Evolutionary conservation across 2,797 vertebrate genomes (phyloP).

Genomic region (Triplophysa yarkandensis): DNA sequence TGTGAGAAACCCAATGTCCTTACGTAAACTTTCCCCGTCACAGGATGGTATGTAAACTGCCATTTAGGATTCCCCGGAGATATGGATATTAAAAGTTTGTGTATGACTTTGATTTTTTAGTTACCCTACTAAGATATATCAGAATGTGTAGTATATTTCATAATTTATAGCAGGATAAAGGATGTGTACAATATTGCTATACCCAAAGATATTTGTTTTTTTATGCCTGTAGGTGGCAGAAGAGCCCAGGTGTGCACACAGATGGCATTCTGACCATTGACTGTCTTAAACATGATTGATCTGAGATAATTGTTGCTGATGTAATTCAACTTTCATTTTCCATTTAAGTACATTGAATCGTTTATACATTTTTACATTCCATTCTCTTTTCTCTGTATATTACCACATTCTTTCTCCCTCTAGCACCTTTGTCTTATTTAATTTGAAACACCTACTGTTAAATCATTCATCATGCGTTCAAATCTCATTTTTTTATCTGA

Average conservation of each 20-base stretch:
- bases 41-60: background rate
- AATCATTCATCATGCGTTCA: slow-evolving; percentile 11
- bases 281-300: slow-evolving; percentile 11
- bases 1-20: slow-evolving; percentile 27
- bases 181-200: too few relatives aligned
- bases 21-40: slow-evolving; percentile 20
- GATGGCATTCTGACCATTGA: background rate
- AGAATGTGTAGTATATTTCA: background rate
- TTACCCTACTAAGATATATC: too few relatives aligned
- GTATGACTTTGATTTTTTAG: too few relatives aligned
- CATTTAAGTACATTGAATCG: background rate
- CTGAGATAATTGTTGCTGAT: slow-evolving; percentile 4
- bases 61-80: background rate
- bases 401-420: slow-evolving; percentile 43
- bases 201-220: too few relatives aligned
- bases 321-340: background rate
- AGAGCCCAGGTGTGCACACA: slow-evolving; percentile 29
- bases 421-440: background rate
- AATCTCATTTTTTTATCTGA: background rate
- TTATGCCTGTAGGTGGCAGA: slow-evolving; percentile 43
- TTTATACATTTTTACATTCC: slow-evolving; percentile 23
- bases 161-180: background rate
- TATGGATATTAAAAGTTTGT: background rate
- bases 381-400: slow-evolving; percentile 42
- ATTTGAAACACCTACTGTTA: slow-evolving; percentile 42